These are phyloP conservation scores for Ochropleura leucogaster DNA, from an alignment of 2,888 invertebrate genomes.

Conservation along the genomic window DNA sequence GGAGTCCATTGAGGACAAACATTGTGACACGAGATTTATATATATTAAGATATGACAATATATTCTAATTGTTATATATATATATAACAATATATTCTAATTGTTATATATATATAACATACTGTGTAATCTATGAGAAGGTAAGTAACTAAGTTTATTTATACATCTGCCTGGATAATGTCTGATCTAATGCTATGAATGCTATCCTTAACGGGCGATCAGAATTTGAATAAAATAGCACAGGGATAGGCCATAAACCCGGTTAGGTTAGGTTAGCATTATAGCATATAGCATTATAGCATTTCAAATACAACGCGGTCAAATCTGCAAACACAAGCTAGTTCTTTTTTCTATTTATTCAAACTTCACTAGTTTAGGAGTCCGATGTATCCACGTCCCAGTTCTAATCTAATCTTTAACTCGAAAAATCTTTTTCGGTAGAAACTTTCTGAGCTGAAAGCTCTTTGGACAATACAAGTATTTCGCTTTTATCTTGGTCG, in stretches of 20 bases:
- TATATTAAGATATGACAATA: no score
- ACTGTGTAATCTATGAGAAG: not conserved
- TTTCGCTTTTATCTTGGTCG: slow-evolving; percentile 56
- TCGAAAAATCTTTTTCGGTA: slow-evolving; percentile 57
- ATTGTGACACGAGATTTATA: no score
- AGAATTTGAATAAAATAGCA: not conserved
- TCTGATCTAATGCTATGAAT: no score
- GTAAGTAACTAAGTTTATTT: no score
- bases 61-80: no score
- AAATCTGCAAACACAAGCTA: not conserved
- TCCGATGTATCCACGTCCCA: slow-evolving; percentile 37
- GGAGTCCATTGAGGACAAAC: no score
- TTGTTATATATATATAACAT: no score
- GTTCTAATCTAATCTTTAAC: slow-evolving; percentile 60
- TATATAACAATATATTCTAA: no score
- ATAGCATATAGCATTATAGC: no score
- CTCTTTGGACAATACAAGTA: slow-evolving; percentile 60
- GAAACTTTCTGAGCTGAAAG: slow-evolving; percentile 61
- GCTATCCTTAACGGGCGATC: not conserved
- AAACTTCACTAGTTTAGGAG: slow-evolving; percentile 26
- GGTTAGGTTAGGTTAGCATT: no score
- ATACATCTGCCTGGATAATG: not conserved
- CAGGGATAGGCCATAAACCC: not conserved
- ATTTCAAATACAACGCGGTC: not conserved
- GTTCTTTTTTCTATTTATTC: slow-evolving; percentile 25